These are phyloP conservation scores for Vidua chalybeata DNA, from an alignment of 2,113 vertebrate genomes.

Conservation along the genomic window DNA sequence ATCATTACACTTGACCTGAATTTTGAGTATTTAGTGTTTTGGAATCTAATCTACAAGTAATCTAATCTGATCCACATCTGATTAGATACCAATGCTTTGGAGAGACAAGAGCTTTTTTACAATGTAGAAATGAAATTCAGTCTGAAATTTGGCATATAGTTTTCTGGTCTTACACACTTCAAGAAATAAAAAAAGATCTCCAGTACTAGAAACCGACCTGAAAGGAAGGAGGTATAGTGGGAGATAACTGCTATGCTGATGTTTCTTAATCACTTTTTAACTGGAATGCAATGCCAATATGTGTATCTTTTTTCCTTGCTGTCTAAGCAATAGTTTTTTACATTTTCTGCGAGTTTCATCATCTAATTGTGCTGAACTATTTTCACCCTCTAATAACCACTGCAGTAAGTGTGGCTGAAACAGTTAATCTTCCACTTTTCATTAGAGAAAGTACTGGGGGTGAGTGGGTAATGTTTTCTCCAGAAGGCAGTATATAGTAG, in stretches of 20 bases:
- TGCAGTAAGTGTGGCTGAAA: background rate
- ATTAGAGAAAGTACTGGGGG: background rate
- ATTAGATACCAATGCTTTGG: background rate
- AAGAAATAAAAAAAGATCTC: background rate
- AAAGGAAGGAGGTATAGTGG: background rate
- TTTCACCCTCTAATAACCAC: background rate
- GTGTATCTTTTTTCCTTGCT: background rate
- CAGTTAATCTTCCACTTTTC: background rate
- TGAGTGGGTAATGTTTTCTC: background rate
- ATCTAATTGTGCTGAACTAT: background rate
- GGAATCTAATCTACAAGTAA: background rate
- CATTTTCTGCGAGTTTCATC: background rate
- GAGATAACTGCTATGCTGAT: background rate
- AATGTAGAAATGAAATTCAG: background rate
- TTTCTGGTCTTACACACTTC: background rate
- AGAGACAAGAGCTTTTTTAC: background rate
- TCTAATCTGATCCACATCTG: background rate
- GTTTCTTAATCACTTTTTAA: slow-evolving; percentile 4
- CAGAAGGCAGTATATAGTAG: background rate
- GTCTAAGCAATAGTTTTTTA: background rate
- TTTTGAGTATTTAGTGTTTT: background rate
- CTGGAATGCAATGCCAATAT: background rate
- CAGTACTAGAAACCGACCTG: background rate
- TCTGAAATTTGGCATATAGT: background rate
- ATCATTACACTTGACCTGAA: background rate